These are phyloP conservation scores for Meteorus sp. DNA, from an alignment of 1,140 invertebrate genomes.

Conservation along the genomic window DNA sequence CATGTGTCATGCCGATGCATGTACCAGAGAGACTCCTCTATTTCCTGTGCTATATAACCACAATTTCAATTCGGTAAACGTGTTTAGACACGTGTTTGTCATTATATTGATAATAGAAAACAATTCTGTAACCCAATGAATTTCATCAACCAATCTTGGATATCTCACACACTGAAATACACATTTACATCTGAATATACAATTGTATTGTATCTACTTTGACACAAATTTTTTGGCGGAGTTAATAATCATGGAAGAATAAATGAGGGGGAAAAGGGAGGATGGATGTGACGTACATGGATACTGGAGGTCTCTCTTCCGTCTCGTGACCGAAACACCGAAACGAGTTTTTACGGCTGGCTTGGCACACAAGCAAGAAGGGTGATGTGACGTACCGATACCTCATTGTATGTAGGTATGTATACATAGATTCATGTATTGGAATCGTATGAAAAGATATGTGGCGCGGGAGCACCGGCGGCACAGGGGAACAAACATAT, in stretches of 20 bases:
- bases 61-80: slow-evolving; percentile 36
- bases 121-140: too few relatives aligned
- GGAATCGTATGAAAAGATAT: too few relatives aligned
- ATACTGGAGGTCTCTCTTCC: slow-evolving; percentile 18
- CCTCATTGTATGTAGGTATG: neutral
- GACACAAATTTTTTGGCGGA: too few relatives aligned
- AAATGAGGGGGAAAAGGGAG: too few relatives aligned
- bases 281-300: slow-evolving; percentile 17
- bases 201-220: too few relatives aligned
- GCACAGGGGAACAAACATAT: slow-evolving; percentile 3
- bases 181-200: too few relatives aligned
- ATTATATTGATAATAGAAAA: slow-evolving; percentile 5
- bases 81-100: slow-evolving; percentile 33
- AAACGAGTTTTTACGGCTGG: slow-evolving; percentile 35
- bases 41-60: slow-evolving; percentile 39
- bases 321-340: slow-evolving; percentile 24
- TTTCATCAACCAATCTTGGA: too few relatives aligned
- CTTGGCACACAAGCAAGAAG: slow-evolving; percentile 28
- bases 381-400: slow-evolving; percentile 21
- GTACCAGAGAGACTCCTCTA: slow-evolving; percentile 35
- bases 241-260: too few relatives aligned
- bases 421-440: neutral
- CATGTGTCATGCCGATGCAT: too few relatives aligned
- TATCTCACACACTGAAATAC: too few relatives aligned
- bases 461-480: slow-evolving; percentile 1